phyloP scores from a whole-genome alignment of 2,113 vertebrate species.

The Megaleporinus macrocephalus region DNA sequence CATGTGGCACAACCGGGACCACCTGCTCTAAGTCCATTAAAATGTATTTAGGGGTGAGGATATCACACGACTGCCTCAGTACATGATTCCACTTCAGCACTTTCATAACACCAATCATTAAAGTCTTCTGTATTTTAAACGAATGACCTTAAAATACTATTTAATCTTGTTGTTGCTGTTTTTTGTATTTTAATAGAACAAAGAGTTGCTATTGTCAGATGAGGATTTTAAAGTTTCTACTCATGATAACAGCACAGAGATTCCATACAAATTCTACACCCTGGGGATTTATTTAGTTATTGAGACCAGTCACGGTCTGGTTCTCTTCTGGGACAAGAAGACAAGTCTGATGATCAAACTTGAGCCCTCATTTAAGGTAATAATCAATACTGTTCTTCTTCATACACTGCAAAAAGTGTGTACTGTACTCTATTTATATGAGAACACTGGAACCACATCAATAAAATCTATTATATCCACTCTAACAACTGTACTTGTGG shows the following conservation, averaged over 20 bases:
- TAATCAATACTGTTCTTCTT: too few species aligned
- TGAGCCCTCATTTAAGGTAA: slow-evolving; percentile 82
- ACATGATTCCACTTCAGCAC: too few species aligned
- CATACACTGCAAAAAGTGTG: too few species aligned
- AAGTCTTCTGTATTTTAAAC: too few species aligned
- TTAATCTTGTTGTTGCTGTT: not conserved
- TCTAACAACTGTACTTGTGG: too few species aligned
- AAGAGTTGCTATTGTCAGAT: slow-evolving; percentile 82
- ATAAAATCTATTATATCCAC: too few species aligned
- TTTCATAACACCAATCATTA: too few species aligned
- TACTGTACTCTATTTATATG: too few species aligned
- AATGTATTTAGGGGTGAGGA: slow-evolving; percentile 88
- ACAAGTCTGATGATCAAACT: slow-evolving; percentile 88
- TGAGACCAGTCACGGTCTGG: slow-evolving; percentile 80
- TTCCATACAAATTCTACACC: slow-evolving; percentile 81
- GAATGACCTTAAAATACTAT: too few species aligned
- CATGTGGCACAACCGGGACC: slow-evolving; percentile 90
- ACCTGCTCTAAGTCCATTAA: slow-evolving; percentile 94
- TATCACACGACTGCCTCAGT: not conserved
- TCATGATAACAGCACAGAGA: slow-evolving; percentile 65
- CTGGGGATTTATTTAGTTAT: slow-evolving; percentile 88
- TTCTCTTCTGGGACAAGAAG: slow-evolving; percentile 89
- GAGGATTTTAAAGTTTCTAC: slow-evolving; percentile 77
- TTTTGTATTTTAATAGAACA: slow-evolving; percentile 75
- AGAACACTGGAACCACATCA: too few species aligned